Base-by-base conservation (phyloP, 2,888 invertebrate genomes). In the Antheraea yamamai region DNA sequence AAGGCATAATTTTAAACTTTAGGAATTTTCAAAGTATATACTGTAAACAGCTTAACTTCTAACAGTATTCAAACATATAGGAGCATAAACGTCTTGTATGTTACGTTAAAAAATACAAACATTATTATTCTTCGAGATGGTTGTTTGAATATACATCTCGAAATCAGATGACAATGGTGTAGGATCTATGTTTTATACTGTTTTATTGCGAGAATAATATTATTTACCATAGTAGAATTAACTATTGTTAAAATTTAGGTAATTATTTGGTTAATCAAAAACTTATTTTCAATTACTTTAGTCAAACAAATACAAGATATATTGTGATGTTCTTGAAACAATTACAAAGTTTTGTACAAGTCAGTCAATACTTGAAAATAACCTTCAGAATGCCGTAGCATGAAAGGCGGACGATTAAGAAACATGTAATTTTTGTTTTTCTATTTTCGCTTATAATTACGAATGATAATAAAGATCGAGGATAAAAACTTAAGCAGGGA, bases 341-440 rank as follows among this genome's bases (percentile, higher is more conserved):
- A 61, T 61, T 61, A 61, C 61, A 14, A 23, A 23, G 61, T 61
- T 61, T 23, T 23, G 61, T 23, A 23, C 23, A 61, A 23, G 61
- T n/a, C 7, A n/a, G 2, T 10, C n/a, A 10, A n/a, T n/a, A n/a
- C 20, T n/a, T 61, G 26, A 73, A 47, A 47, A 26, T 47, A 14
- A 73, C 20, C n/a, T 26, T 26, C n/a, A 55, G 75, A 81, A 61
- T 7, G 14, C 23, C 12, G 12, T n/a, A 23, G 85, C 86, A 86
- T 86, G 84, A 83, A 86, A 87, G 12, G 23, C 55, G 55, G 55
- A 20, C 4, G 20, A 55, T 55, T n/a, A 55, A 55, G 55, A n/a
- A 20, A 55, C 20, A 55, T 55, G 20, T 20, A 55, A 47, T 47
- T 47, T 1, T 2, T 10, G 47, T 61, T n/a, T n/a, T 58, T n/a